phyloP scores from a whole-genome alignment of 2,113 vertebrate genomes.

The Colaptes auratus region DNA sequence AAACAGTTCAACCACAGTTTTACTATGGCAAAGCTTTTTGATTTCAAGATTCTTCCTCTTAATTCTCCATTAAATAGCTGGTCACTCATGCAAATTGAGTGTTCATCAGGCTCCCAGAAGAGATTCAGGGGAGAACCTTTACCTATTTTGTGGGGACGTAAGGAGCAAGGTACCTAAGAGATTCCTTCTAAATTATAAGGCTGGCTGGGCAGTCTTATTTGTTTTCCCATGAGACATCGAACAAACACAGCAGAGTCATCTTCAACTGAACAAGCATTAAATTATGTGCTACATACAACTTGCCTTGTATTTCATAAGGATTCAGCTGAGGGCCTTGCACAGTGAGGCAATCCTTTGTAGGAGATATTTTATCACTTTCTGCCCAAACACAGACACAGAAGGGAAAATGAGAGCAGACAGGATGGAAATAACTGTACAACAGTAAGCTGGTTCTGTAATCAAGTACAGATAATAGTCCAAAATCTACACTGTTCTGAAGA shows the following conservation, averaged over 20 bases:
- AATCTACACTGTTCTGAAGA: constrained; percentile 49
- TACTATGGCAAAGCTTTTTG: not conserved
- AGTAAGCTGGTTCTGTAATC: constrained; percentile 15
- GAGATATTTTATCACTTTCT: not conserved
- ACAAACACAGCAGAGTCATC: not conserved
- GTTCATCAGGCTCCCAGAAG: not conserved
- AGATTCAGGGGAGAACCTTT: not conserved
- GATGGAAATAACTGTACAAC: constrained; percentile 27
- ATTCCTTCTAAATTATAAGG: not conserved
- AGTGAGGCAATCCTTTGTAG: not conserved
- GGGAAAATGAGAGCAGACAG: constrained; percentile 54
- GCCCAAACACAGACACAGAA: constrained; percentile 13
- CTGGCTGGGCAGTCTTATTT: fast-evolving
- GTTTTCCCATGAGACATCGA: not conserved
- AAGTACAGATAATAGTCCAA: constrained; percentile 34
- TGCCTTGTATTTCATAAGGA: not conserved
- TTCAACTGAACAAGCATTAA: not conserved
- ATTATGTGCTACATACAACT: not conserved
- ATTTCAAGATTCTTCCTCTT: not conserved
- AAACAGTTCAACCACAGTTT: not conserved
- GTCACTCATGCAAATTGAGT: not conserved
- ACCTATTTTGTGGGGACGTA: not conserved
- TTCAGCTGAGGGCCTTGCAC: constrained; percentile 21
- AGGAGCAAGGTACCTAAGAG: not conserved
- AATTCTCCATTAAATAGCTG: not conserved